Evolutionary conservation across 2,888 invertebrate species (phyloP).

Genomic region (Hylaea fasciaria): DNA sequence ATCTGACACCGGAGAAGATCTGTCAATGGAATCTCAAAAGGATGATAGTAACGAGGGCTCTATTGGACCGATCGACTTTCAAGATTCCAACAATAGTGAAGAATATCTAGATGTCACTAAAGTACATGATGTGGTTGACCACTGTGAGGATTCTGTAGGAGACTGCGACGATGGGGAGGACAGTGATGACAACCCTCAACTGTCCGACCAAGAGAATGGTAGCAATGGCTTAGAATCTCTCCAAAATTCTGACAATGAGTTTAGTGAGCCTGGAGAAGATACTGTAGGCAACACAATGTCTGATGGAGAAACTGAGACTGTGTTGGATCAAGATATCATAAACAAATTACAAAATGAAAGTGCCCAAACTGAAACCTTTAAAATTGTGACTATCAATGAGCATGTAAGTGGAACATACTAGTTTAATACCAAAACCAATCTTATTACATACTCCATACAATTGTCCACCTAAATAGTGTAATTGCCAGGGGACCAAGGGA

Average conservation of each 20-base stretch:
- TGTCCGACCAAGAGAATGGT: not conserved
- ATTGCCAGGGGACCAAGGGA: no score
- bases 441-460: no score
- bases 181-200: not conserved
- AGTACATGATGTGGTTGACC: no score
- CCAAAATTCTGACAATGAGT: constrained; percentile 8
- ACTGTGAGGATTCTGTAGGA: not conserved
- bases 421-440: no score
- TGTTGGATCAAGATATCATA: not conserved
- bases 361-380: constrained; percentile 9
- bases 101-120: no score
- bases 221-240: constrained; percentile 2
- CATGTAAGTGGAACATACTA: constrained; percentile 4
- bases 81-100: no score
- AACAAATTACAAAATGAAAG: not conserved
- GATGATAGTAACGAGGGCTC: not conserved
- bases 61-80: not conserved
- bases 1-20: not conserved
- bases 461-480: no score
- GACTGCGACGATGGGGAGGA: not conserved
- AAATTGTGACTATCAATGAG: constrained; percentile 12
- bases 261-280: constrained; percentile 4
- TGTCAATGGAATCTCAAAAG: no score
- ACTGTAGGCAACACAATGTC: constrained; percentile 8
- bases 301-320: constrained; percentile 1